phyloP scores from a whole-genome alignment of 2,113 vertebrate species.

The Cricetomys ansorgei region DNA sequence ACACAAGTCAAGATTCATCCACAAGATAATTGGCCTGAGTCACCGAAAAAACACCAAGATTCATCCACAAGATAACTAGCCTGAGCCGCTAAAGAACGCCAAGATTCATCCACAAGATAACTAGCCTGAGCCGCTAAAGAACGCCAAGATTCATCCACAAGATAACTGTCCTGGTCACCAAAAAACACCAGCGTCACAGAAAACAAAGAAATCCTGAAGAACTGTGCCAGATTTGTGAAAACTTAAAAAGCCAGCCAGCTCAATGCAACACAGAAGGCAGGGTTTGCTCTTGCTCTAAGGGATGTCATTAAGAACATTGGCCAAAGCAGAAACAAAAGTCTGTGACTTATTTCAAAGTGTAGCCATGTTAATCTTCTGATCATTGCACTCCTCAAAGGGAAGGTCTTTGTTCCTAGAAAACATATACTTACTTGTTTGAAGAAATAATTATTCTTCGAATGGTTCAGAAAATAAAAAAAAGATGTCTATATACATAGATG shows the following conservation, averaged over 20 bases:
- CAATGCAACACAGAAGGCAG: neutral
- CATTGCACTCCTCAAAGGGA: neutral
- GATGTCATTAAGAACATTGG: neutral
- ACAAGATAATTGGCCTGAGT: too few relatives aligned
- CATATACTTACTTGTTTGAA: neutral
- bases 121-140: neutral
- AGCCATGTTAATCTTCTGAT: neutral
- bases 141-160: neutral
- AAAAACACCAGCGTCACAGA: neutral
- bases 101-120: conserved; percentile 6
- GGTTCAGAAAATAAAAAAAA: neutral
- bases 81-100: too few relatives aligned
- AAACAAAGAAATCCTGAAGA: neutral
- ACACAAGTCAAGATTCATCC: neutral
- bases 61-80: conserved; percentile 11
- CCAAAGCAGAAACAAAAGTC: neutral
- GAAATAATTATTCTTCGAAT: neutral
- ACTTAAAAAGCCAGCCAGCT: neutral
- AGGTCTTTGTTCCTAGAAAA: conserved; percentile 28
- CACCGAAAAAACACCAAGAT: too few relatives aligned
- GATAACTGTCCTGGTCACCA: neutral
- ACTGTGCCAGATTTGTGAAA: neutral
- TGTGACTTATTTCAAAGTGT: neutral
- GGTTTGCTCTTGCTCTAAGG: neutral
- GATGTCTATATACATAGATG: neutral